A percentile compares a stretch with the other conserved stretches of the same genome.
Conservation (phyloP, 2,888 invertebrate species). For the Drosophila infuscata region DNA sequence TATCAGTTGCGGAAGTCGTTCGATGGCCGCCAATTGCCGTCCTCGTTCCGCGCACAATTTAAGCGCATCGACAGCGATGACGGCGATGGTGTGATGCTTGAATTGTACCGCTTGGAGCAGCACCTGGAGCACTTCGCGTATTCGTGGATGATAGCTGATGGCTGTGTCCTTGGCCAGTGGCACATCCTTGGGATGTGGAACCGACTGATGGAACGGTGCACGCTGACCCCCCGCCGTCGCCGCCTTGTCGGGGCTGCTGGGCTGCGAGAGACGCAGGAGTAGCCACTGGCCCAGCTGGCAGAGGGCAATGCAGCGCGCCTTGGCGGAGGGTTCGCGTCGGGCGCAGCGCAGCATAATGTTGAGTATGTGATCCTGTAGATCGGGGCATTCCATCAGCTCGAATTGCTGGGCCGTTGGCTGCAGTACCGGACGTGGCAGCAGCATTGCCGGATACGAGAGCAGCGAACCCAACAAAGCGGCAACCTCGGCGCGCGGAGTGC, state of each 20-base stretch:
- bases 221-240: constrained; percentile 11
- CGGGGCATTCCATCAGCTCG: constrained; percentile 84
- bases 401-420: constrained; percentile 87
- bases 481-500: constrained; percentile 95
- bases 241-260: constrained; percentile 21
- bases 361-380: constrained; percentile 91
- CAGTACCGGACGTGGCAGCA: constrained; percentile 86
- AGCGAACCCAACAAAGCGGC: constrained; percentile 95
- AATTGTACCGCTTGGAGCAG: constrained; percentile 84
- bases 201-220: constrained; percentile 72
- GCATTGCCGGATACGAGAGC: constrained; percentile 91
- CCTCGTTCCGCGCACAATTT: constrained; percentile 84
- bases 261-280: constrained; percentile 81
- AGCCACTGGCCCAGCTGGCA: constrained; percentile 91
- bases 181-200: constrained; percentile 74
- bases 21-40: constrained; percentile 81
- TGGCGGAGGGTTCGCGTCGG: constrained; percentile 94
- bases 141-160: constrained; percentile 80
- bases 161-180: constrained; percentile 39
- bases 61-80: constrained; percentile 83
- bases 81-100: constrained; percentile 84
- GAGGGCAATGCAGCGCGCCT: constrained; percentile 95
- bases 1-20: constrained; percentile 83
- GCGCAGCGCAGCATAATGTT: constrained; percentile 95
- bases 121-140: constrained; percentile 84